Conservation (phyloP, 2,888 invertebrate genomes). For the Resseliella maxima region DNA sequence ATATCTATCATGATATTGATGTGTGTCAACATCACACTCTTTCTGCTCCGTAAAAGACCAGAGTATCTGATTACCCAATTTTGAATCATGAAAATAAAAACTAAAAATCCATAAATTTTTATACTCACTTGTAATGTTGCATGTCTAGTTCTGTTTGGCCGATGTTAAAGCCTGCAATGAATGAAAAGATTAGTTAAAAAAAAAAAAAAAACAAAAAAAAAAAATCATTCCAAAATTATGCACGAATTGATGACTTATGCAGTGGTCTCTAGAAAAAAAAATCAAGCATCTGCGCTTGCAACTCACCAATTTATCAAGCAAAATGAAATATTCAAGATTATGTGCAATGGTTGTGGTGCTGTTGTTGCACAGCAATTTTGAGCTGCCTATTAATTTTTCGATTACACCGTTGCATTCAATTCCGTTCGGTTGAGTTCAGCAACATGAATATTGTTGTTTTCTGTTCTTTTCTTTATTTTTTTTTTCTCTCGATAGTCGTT, state of each 20-base stretch:
- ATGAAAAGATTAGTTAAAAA: neutral
- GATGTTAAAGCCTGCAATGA: slow-evolving; percentile 30
- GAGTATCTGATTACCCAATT: too few relatives aligned
- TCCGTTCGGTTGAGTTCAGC: neutral
- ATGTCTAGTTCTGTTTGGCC: slow-evolving; percentile 54
- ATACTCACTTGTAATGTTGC: slow-evolving; percentile 55
- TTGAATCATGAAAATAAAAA: too few relatives aligned
- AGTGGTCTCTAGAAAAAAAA: neutral
- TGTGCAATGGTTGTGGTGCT: slow-evolving; percentile 13
- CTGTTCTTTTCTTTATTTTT: neutral
- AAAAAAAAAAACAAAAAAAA: neutral
- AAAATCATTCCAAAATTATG: neutral
- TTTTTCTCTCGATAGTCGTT: neutral
- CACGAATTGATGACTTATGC: neutral
- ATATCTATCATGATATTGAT: too few relatives aligned
- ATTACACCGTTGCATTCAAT: slow-evolving; percentile 51
- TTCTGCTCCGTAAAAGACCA: too few relatives aligned
- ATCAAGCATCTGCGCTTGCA: neutral
- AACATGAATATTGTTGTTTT: neutral
- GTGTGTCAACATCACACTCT: too few relatives aligned
- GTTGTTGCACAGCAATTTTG: slow-evolving; percentile 30
- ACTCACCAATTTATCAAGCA: slow-evolving; percentile 37
- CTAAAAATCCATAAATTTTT: neutral
- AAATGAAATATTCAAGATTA: slow-evolving; percentile 31
- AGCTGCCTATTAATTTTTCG: slow-evolving; percentile 11